Base-by-base conservation (phyloP, 2,888 invertebrate species). In the Balanococcus diminutus region DNA sequence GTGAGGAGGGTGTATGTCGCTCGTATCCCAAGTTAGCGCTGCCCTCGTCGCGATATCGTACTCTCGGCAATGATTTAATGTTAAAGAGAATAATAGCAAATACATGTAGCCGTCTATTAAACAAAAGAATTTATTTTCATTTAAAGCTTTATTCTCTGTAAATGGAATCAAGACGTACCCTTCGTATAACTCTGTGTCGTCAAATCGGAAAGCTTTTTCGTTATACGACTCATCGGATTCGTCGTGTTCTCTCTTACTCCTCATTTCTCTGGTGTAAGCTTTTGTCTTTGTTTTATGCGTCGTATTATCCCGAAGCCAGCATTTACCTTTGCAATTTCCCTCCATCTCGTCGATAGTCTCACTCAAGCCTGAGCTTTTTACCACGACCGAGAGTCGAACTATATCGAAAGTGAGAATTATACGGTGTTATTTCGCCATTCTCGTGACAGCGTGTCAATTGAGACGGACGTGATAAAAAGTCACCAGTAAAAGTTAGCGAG, bases 61-160 rank as follows among this genome's bases (percentile, higher is more conserved):
- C 67, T 56, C 31, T 79, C 75, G 75, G 75, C 82, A 39, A 42
- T 84, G 84, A 84, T 84, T 84, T 84, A 84, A 84, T 84, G 84
- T 36, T 32, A 61, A 39, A 72, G 67, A 72, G 75, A 84, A 84
- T 87, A 87, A 87, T 87, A 87, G 87, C 87, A 86, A 87, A 87
- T 87, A 86, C 87, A 75, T 87, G 87, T 87, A 87, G 86, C 86
- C 87, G 87, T 87, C 87, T 86, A 83, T 87, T 84, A 87, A 87
- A 83, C 86, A 83, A 86, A 86, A 83, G 82, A 87, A 87, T 87
- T 87, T 87, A 87, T 87, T 86, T 81, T 86, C 87, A 81, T 83
- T 83, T 75, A 86, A 86, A 84, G 72, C 84, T 82, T 82, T 82
- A 46, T 46, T 82, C 82, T n/a, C 4, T 51, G 82, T 82, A 79